Percentiles rank a stretch among this genome's conserved stretches.
Conservation (phyloP, 1,140 invertebrate genomes). For the Steinernema feltiae region DNA sequence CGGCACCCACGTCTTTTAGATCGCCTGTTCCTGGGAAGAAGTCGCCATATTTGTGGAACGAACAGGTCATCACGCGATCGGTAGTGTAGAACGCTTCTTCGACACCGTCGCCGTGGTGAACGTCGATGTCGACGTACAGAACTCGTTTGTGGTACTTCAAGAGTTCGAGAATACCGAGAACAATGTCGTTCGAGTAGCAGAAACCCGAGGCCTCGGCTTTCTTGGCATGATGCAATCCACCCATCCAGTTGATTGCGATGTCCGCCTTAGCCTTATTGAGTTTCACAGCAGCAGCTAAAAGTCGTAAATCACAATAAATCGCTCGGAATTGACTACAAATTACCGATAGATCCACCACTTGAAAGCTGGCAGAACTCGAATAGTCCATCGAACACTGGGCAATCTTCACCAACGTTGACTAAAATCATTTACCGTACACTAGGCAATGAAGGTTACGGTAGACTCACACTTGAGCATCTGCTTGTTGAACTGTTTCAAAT, state of each 20-base stretch:
- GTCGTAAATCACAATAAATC: too few species aligned
- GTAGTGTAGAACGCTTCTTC: constrained; percentile 89
- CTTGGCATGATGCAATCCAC: constrained; percentile 95
- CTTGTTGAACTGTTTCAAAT: constrained; percentile 98
- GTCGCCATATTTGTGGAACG: constrained; percentile 86
- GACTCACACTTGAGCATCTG: constrained; percentile 96
- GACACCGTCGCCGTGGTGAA: constrained; percentile 85
- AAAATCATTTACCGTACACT: constrained; percentile 34
- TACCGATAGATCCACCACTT: constrained; percentile 92
- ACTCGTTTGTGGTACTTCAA: constrained; percentile 68
- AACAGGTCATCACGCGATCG: constrained; percentile 84
- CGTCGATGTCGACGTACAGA: constrained; percentile 84
- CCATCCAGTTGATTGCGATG: constrained; percentile 97
- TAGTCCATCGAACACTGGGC: constrained; percentile 90
- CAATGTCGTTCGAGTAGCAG: constrained; percentile 95
- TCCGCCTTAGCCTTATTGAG: constrained; percentile 91
- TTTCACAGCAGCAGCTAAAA: constrained; percentile 88
- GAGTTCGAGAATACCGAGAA: constrained; percentile 82
- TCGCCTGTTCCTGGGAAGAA: constrained; percentile 87
- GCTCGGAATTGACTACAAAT: too few species aligned
- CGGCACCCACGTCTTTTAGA: constrained; percentile 66
- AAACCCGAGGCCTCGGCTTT: constrained; percentile 94
- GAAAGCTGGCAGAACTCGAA: constrained; percentile 97
- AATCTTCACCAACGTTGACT: constrained; percentile 98
- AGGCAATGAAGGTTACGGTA: not conserved